Percentiles rank a stretch among this genome's conserved stretches.
Conservation (phyloP, 2,888 invertebrate species). For the Odontomyia ornata region DNA sequence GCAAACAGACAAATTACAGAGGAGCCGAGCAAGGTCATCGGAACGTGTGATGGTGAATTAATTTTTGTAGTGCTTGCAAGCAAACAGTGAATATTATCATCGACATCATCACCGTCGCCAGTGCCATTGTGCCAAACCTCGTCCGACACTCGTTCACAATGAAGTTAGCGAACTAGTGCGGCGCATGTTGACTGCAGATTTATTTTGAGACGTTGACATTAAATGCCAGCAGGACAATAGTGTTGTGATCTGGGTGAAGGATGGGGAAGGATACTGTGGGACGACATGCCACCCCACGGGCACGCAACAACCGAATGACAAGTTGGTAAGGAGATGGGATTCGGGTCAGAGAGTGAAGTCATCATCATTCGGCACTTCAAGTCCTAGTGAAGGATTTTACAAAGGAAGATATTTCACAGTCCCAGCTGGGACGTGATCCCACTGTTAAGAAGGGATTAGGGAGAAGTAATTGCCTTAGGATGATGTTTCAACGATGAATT, state of each 20-base stretch:
- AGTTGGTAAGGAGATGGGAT: constrained; percentile 2
- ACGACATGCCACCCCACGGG: constrained; percentile 17
- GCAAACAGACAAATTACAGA: too few species aligned
- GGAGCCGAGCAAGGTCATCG: too few species aligned
- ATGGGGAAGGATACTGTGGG: background rate
- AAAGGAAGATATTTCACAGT: too few species aligned
- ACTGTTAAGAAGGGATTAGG: too few species aligned
- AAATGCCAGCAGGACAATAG: constrained; percentile 18
- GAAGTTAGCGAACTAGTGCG: background rate
- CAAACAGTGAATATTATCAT: background rate
- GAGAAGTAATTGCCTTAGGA: too few species aligned
- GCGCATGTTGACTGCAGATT: constrained; percentile 28
- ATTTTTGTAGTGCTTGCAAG: background rate
- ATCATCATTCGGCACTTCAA: background rate
- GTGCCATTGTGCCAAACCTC: background rate
- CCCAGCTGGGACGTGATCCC: background rate
- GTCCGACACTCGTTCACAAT: background rate
- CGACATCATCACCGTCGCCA: background rate
- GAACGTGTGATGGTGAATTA: too few species aligned
- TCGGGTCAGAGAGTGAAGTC: constrained; percentile 10
- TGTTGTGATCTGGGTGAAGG: background rate
- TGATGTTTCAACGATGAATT: too few species aligned
- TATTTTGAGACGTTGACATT: background rate
- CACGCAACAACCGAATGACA: constrained; percentile 2
- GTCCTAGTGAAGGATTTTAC: too few species aligned